Percentiles rank a stretch among this genome's conserved stretches.
These are phyloP conservation scores for Upupa epops DNA, from an alignment of 2,113 vertebrate genomes.

Conservation along the genomic window DNA sequence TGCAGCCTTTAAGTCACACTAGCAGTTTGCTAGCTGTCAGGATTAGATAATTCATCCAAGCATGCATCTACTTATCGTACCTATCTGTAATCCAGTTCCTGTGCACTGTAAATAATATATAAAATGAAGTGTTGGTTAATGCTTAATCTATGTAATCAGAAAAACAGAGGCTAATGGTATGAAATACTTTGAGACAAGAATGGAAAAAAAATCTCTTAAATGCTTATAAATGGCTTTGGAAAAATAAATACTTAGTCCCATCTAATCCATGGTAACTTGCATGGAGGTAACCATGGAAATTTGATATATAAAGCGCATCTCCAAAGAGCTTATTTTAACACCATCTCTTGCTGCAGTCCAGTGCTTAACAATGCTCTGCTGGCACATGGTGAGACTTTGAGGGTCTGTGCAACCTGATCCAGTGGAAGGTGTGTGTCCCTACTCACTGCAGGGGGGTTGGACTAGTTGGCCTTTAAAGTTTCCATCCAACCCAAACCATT, in stretches of 20 bases:
- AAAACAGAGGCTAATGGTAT: background rate
- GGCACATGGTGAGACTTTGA: background rate
- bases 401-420: background rate
- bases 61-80: background rate
- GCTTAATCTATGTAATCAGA: background rate
- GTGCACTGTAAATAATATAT: background rate
- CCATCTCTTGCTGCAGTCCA: background rate
- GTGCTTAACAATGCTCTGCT: background rate
- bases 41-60: background rate
- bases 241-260: background rate
- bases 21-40: background rate
- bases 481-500: background rate
- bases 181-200: background rate
- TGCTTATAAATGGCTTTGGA: background rate
- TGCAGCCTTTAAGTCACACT: background rate
- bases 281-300: conserved; percentile 44
- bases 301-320: background rate
- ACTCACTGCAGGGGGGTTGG: no score
- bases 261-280: background rate
- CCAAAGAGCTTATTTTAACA: background rate
- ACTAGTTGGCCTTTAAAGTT: background rate
- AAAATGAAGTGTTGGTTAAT: background rate
- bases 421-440: background rate
- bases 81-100: background rate
- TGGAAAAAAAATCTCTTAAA: background rate